Percentiles rank a stretch among this genome's conserved stretches.
Evolutionary conservation across 2,113 vertebrate species (phyloP).

Genomic region (Plecotus auritus): DNA sequence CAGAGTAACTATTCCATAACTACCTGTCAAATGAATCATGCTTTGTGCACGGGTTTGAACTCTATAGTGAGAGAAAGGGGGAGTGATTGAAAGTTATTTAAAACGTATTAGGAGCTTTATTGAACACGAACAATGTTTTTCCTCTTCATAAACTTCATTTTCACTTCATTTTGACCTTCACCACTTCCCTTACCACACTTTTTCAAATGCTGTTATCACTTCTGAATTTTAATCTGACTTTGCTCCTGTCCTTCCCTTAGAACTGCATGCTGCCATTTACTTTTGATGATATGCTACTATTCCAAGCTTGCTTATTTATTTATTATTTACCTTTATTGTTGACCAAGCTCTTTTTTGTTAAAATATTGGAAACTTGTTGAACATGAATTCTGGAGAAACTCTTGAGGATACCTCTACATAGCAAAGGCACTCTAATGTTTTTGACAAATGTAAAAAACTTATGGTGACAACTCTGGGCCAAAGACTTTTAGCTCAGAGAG

Average conservation of each 20-base stretch:
- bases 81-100: background rate
- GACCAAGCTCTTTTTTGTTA: constrained; percentile 20
- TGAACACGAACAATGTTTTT: background rate
- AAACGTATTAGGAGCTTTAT: background rate
- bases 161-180: background rate
- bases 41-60: background rate
- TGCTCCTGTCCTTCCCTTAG: background rate
- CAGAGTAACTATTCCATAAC: background rate
- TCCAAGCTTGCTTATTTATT: background rate
- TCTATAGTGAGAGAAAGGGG: background rate
- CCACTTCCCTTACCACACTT: background rate
- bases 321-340: too few relatives aligned
- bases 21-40: background rate
- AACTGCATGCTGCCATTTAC: background rate
- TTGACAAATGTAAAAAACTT: constrained; percentile 17
- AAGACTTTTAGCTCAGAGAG: constrained; percentile 43
- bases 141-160: background rate
- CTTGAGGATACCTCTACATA: background rate
- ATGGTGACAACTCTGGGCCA: background rate
- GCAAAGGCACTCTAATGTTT: background rate
- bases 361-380: constrained; percentile 17
- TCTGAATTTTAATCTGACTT: background rate
- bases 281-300: background rate
- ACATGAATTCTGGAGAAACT: constrained; percentile 31
- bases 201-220: background rate